Percentiles rank a stretch among this genome's conserved stretches.
Evolutionary conservation across 2,888 invertebrate species (phyloP).

Genomic region (Apodemia hepburni): DNA sequence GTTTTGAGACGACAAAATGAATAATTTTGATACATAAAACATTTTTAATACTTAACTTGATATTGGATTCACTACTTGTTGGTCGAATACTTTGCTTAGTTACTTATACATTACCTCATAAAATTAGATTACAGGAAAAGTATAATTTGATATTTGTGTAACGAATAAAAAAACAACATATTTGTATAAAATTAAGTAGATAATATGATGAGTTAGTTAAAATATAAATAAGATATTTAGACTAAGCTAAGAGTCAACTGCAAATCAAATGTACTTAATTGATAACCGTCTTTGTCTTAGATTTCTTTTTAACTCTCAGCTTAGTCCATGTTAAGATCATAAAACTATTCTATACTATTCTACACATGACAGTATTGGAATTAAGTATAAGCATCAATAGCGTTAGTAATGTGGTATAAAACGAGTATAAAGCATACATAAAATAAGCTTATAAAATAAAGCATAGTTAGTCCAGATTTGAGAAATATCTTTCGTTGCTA

Average conservation of each 20-base stretch:
- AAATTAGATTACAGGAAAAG: no score
- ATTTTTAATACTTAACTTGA: conserved; percentile 2
- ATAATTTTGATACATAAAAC: conserved; percentile 18
- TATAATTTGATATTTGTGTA: no score
- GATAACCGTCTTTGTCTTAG: background rate
- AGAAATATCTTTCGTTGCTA: conserved; percentile 74
- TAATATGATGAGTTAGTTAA: no score
- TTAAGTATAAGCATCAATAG: conserved; percentile 17
- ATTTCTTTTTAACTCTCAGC: background rate
- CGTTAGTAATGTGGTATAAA: conserved; percentile 19
- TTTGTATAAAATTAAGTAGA: no score
- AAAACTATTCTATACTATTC: background rate
- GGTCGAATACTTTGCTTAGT: no score
- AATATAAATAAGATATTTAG: background rate
- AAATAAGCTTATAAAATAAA: conserved; percentile 43
- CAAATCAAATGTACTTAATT: no score
- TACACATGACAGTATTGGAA: conserved; percentile 1
- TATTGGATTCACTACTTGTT: no score
- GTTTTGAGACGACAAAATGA: conserved; percentile 18
- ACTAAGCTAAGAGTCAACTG: background rate
- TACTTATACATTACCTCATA: no score
- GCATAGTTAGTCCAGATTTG: conserved; percentile 79
- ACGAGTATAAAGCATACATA: conserved; percentile 28
- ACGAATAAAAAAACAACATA: no score
- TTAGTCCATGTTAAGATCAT: conserved; percentile 2